Base-by-base conservation (phyloP, 2,797 vertebrate species). In the Galaxias olidus region DNA sequence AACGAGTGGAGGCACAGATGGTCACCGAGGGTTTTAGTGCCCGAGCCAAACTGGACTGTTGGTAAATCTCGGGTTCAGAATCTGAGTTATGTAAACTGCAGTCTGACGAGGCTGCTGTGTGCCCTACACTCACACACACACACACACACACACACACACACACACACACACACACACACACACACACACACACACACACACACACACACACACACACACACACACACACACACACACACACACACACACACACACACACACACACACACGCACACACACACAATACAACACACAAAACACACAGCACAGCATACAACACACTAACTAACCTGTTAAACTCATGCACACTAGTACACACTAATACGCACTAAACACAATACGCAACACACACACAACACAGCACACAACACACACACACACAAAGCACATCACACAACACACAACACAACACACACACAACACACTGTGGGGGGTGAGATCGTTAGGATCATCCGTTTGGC, bases 51-150 rank as follows among this genome's bases (percentile, higher is more conserved):
- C 75, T 79, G 72, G 84, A 87, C 88, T 91, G 88, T 88, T 71
- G 83, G 85, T 91, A 92, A 94, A 93, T 93, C 92, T 91, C 89
- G 74, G 78, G 80, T 72, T 93, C 92, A 79, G 93, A 91, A 93
- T 93, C 93, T 88, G 88, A 88, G 92, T 91, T 93, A 92, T 91
- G 91, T 93, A 94, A 93, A 95, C 92, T 84, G 86, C 81, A 78
- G 68, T 86, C 87, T 56, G 74, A 86, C 6, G 76, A 82, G 68
- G 14, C 19, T 63, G 8, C 66, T 76, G n/a, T n/a, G n/a, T n/a
- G 45, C 9, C 45, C 14, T 30, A 19, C n/a, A 43, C 30, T 15
- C 10, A 42, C 41, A 43, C 57, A 59, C 10, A 46, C 57, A 45
- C 43, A 18, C 18, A 60, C 45, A 13, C 44, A 59, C 58, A 47